phyloP scores from a whole-genome alignment of 2,113 vertebrate genomes.

The Peromyscus maniculatus region DNA sequence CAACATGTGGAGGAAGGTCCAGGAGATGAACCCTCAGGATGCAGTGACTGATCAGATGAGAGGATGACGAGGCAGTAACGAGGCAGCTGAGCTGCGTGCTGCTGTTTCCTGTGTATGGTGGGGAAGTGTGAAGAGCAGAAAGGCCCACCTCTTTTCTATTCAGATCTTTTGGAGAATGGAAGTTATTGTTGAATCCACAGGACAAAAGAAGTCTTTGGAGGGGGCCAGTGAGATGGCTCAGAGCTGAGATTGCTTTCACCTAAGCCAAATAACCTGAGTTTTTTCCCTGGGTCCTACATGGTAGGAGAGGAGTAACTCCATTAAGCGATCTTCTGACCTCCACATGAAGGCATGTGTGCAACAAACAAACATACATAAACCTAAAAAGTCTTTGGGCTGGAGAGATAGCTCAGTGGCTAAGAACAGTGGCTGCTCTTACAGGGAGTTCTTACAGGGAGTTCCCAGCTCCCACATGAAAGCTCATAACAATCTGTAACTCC shows the following conservation, averaged over 20 bases:
- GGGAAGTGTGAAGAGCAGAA: not conserved
- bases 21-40: not conserved
- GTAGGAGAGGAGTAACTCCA: not conserved
- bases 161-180: slow-evolving; percentile 14
- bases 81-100: not conserved
- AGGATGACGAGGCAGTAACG: not conserved
- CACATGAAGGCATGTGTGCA: too few relatives aligned
- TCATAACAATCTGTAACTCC: not conserved
- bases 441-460: too few relatives aligned
- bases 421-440: not conserved
- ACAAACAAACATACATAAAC: not conserved
- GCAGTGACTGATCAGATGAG: not conserved
- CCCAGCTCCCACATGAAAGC: not conserved
- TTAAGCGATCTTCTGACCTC: not conserved
- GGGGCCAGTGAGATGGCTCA: not conserved
- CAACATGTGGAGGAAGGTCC: not conserved
- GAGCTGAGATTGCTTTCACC: too few relatives aligned
- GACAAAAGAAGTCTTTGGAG: not conserved
- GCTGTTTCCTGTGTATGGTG: not conserved
- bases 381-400: not conserved
- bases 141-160: not conserved
- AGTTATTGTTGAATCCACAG: slow-evolving; percentile 1
- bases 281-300: not conserved
- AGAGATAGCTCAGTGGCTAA: not conserved
- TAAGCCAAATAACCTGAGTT: not conserved